Evolutionary conservation across 1,140 invertebrate species (phyloP), one percentile per base, ranked within the genome.

Genomic region (Mya arenaria): DNA sequence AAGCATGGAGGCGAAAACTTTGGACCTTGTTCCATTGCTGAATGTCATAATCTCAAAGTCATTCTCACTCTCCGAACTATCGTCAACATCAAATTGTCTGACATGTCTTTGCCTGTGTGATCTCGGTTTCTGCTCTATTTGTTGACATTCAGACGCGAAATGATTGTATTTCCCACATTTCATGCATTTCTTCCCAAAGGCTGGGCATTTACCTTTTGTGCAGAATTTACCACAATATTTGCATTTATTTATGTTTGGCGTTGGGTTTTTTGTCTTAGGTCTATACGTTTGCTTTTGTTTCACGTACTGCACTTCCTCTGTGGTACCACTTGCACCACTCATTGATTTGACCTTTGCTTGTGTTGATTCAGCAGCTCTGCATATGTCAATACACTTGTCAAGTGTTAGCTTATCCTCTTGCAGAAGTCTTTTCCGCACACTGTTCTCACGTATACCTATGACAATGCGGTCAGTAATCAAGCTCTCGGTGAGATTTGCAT

Each of bases 111-210:
- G 28, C 0, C 65, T 68, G 32, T 0, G 28, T n/a, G 28, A n/a
- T 68, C 8, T 68, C 19, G 19, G 32, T 68, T 23, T 0, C n/a
- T 37, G 30, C n/a, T n/a, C n/a, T n/a, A 4, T 39, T 68, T 4
- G 17, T 73, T 36, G 8, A 80, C 17, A 2, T 65, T 65, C n/a
- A 72, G 17, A 39, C 69, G 41, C 41, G 19, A 13, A 48, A 48
- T 48, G 41, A 48, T 75, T 62, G 17, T 4, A 52, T 55, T 8
- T 75, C 1, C 36, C 78, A 85, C 4, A 85, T 25, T 48, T 74
- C 69, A 1, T 17, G 15, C 23, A 66, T 55, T 17, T 37, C 34
- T 28, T 62, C 58, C 8, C 23, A 44, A 58, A 63, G 32, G 32
- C 48, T 34, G 10, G 44, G 15, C 36, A 65, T n/a, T 65, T 65